These are phyloP conservation scores for Drosophila sp. DNA, from an alignment of 1,140 invertebrate species.

Conservation along the genomic window DNA sequence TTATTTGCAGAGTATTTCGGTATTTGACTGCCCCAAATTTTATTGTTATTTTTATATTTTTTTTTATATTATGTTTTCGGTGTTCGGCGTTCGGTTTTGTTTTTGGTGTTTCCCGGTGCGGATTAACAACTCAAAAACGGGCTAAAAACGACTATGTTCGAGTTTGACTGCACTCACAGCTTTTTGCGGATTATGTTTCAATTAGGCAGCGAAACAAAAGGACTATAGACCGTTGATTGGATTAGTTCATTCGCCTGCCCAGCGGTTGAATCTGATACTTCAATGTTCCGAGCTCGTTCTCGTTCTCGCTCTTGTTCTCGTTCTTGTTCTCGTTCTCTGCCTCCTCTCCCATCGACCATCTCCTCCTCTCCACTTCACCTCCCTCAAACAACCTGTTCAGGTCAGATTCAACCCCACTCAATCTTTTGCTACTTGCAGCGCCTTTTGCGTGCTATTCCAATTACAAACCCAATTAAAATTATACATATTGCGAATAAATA, in stretches of 20 bases:
- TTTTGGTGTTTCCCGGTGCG: slow-evolving; percentile 41
- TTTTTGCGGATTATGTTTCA: slow-evolving; percentile 63
- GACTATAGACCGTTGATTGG: slow-evolving; percentile 41
- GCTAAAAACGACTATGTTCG: slow-evolving; percentile 37
- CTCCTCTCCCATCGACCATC: background rate
- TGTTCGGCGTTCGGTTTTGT: slow-evolving; percentile 29
- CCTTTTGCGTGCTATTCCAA: slow-evolving; percentile 1
- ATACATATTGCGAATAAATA: background rate
- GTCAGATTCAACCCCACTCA: background rate
- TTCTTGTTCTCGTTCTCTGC: background rate
- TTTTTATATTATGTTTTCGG: slow-evolving; percentile 12
- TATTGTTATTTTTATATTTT: background rate
- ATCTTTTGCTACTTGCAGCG: background rate
- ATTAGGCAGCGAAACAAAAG: slow-evolving; percentile 55
- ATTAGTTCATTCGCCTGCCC: slow-evolving; percentile 27
- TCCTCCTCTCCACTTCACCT: too few species aligned
- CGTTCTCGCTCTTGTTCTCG: too few species aligned
- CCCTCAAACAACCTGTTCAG: too few species aligned
- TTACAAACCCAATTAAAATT: slow-evolving; percentile 15
- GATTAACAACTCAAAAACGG: slow-evolving; percentile 72
- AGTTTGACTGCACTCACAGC: slow-evolving; percentile 54
- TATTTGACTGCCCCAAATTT: background rate
- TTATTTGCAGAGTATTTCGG: background rate
- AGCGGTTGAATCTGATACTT: background rate
- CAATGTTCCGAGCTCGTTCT: background rate